These are phyloP conservation scores for Corella eumyota DNA, from an alignment of 23 tunicate species.

Conservation along the genomic window DNA sequence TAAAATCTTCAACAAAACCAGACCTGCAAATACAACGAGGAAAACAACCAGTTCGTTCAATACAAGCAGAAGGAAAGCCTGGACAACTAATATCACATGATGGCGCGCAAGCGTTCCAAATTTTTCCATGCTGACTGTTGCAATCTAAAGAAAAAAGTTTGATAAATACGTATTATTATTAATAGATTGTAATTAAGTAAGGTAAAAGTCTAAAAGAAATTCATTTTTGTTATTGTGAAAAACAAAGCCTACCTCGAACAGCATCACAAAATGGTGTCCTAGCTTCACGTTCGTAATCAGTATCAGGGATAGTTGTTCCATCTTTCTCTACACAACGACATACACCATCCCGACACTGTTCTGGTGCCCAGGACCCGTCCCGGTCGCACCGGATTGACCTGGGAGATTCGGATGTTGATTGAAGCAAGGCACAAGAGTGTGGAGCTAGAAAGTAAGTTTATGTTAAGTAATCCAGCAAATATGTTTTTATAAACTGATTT, in stretches of 20 bases:
- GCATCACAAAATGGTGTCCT: conserved; percentile 1
- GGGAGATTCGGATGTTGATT: background rate
- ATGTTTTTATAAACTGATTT: too few species aligned
- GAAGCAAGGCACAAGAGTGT: conserved; percentile 1
- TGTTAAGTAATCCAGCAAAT: background rate
- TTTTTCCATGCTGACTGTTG: conserved; percentile 9
- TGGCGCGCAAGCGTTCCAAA: conserved; percentile 14
- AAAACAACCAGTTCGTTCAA: background rate
- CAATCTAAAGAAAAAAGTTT: background rate
- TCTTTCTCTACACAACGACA: conserved; percentile 14
- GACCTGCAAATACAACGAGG: conserved; percentile 17
- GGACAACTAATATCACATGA: conserved; percentile 18
- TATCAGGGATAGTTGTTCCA: conserved; percentile 9
- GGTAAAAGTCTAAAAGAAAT: background rate
- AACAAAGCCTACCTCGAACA: conserved; percentile 4
- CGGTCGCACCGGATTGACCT: background rate
- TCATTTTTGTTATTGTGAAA: background rate
- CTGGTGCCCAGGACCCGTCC: background rate
- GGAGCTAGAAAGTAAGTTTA: conserved; percentile 1
- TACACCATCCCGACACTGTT: conserved; percentile 5
- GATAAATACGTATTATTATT: too few species aligned
- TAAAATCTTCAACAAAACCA: background rate
- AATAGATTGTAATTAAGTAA: background rate
- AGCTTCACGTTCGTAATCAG: conserved; percentile 3
- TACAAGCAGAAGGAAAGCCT: conserved; percentile 4